These are phyloP conservation scores for Sebastolobus alascanus DNA, from an alignment of 2,797 vertebrate species.

Conservation along the genomic window DNA sequence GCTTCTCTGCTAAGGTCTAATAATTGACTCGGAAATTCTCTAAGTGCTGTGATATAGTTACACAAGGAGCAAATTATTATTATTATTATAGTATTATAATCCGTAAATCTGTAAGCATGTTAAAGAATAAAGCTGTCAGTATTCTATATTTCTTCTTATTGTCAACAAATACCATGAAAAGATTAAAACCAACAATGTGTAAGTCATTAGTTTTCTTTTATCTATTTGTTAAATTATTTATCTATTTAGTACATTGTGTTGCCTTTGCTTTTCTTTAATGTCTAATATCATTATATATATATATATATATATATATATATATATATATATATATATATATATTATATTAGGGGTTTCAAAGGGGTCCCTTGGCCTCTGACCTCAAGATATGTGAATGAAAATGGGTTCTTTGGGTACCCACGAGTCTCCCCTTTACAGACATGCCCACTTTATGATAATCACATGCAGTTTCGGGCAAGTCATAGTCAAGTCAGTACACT, in stretches of 20 bases:
- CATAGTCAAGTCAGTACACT: too few relatives aligned
- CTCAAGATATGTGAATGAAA: too few relatives aligned
- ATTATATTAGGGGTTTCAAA: too few relatives aligned
- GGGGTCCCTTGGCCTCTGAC: too few relatives aligned
- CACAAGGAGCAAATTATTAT: conserved; percentile 11
- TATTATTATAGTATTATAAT: conserved; percentile 5
- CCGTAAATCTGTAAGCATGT: neutral
- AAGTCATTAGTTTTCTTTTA: neutral
- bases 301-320: too few relatives aligned
- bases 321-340: too few relatives aligned
- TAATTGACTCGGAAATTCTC: conserved; percentile 13
- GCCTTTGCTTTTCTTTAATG: neutral
- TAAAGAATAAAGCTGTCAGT: conserved; percentile 2
- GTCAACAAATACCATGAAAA: neutral
- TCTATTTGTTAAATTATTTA: conserved; percentile 2
- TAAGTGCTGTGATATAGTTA: conserved; percentile 20
- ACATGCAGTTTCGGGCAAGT: too few relatives aligned
- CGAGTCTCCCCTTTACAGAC: too few relatives aligned
- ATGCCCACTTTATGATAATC: too few relatives aligned
- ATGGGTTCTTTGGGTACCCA: too few relatives aligned
- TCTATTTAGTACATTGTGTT: neutral
- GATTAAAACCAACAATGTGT: neutral
- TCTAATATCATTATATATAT: neutral
- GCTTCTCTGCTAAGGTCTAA: conserved; percentile 48
- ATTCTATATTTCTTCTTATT: neutral